Evolutionary conservation across 2,113 vertebrate species (phyloP).

Genomic region (Polypterus senegalus): DNA sequence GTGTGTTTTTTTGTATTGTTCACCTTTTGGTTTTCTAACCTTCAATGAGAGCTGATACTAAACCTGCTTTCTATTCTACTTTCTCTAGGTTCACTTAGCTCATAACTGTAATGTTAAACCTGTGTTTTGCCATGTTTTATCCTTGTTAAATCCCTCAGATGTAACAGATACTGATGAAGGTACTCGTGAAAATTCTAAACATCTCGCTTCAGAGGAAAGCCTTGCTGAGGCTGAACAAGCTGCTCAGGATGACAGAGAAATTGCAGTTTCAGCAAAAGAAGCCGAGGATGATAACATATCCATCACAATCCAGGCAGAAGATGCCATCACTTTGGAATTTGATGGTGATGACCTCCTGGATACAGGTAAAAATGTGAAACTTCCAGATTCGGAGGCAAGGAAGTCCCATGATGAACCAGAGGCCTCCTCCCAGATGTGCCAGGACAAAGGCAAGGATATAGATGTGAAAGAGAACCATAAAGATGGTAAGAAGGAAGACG

Average conservation of each 20-base stretch:
- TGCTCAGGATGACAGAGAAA: slow-evolving; percentile 72
- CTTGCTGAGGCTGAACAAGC: slow-evolving; percentile 70
- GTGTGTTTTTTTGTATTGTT: slow-evolving; percentile 82
- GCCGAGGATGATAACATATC: slow-evolving; percentile 96
- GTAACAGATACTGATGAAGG: slow-evolving; percentile 99
- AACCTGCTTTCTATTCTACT: slow-evolving; percentile 88
- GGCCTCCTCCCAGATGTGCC: slow-evolving; percentile 70
- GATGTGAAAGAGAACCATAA: slow-evolving; percentile 78
- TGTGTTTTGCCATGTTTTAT: slow-evolving; percentile 99
- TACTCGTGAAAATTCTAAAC: slow-evolving; percentile 97
- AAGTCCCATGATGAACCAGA: slow-evolving; percentile 82
- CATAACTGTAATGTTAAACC: slow-evolving; percentile 93
- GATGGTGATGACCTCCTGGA: slow-evolving; percentile 99
- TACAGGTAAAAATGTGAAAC: slow-evolving; percentile 99
- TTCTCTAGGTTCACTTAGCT: slow-evolving; percentile 87
- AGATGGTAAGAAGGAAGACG: slow-evolving; percentile 94
- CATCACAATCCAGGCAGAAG: slow-evolving; percentile 98
- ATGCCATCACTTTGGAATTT: slow-evolving; percentile 98
- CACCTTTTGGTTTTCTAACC: slow-evolving; percentile 79
- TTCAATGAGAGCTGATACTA: slow-evolving; percentile 82
- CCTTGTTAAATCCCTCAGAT: slow-evolving; percentile 99
- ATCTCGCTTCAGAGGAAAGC: slow-evolving; percentile 84
- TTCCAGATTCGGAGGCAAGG: slow-evolving; percentile 96
- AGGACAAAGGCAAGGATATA: slow-evolving; percentile 75
- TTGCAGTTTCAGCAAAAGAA: slow-evolving; percentile 79